Evolutionary conservation across 2,797 vertebrate species (phyloP).

Genomic region (Acipenser oxyrinchus): DNA sequence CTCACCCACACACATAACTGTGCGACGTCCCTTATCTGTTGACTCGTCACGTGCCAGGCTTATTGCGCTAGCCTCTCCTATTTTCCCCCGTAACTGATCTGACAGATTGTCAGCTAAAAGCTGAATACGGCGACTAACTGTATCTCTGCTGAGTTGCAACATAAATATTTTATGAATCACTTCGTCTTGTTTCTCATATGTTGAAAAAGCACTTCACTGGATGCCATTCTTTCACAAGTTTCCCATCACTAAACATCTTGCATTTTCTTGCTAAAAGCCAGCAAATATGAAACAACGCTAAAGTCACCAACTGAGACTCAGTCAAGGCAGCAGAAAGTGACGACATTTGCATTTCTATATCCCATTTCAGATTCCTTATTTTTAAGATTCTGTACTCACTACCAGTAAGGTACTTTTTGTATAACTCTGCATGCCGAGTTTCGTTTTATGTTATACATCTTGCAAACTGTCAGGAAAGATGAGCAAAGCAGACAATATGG

Average conservation of each 20-base stretch:
- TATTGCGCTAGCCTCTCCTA: not conserved
- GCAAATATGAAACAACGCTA: not conserved
- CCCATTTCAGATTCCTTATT: not conserved
- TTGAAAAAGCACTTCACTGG: not conserved
- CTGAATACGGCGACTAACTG: not conserved
- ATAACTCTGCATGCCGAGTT: not conserved
- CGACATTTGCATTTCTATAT: too few species aligned
- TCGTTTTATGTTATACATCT: not conserved
- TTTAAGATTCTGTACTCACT: not conserved
- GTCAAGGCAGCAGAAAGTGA: not conserved
- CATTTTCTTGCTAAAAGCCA: not conserved
- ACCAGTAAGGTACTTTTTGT: not conserved
- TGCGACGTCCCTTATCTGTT: not conserved
- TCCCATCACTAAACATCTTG: not conserved
- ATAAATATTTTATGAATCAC: not conserved
- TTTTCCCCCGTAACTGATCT: not conserved
- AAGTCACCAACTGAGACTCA: not conserved
- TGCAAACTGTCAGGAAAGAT: not conserved
- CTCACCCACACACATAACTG: not conserved
- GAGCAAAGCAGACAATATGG: not conserved
- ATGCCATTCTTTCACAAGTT: not conserved
- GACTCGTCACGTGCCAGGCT: not conserved
- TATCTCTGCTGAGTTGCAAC: not conserved
- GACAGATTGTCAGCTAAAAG: not conserved
- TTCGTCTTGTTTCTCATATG: not conserved